A percentile compares a stretch with the other conserved stretches of the same genome.
These are phyloP conservation scores for Drosophila guanche DNA, from an alignment of 1,140 invertebrate genomes.

Conservation along the genomic window DNA sequence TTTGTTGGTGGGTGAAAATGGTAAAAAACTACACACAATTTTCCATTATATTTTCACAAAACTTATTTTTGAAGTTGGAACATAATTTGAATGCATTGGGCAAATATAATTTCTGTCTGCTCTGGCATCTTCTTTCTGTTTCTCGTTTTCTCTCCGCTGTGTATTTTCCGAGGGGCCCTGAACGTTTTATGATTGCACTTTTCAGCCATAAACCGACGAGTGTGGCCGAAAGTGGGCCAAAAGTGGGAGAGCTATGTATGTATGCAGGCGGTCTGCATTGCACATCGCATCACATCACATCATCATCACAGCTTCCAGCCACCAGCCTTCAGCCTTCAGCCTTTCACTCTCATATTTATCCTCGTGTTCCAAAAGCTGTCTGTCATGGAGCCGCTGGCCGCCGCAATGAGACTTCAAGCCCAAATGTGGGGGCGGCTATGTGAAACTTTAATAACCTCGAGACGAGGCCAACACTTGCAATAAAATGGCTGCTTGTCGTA, in stretches of 20 bases:
- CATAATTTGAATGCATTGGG: conserved; percentile 36
- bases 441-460: conserved; percentile 77
- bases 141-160: conserved; percentile 23
- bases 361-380: too few species aligned
- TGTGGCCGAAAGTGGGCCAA: conserved; percentile 2
- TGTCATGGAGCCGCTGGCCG: conserved; percentile 2
- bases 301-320: too few species aligned
- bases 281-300: too few species aligned
- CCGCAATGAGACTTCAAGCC: conserved; percentile 61
- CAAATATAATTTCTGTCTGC: conserved; percentile 1
- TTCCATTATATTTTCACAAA: conserved; percentile 1
- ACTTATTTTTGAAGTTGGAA: conserved; percentile 20
- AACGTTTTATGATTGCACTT: conserved; percentile 80
- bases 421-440: conserved; percentile 15
- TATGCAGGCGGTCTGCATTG: conserved; percentile 8
- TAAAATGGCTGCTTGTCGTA: conserved; percentile 72
- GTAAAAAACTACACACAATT: background rate
- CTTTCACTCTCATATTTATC: too few species aligned
- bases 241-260: background rate
- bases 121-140: background rate
- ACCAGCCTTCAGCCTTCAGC: too few species aligned
- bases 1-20: background rate
- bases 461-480: conserved; percentile 62
- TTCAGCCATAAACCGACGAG: conserved; percentile 71
- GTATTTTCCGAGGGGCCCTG: conserved; percentile 49